Percentiles rank a stretch among this genome's conserved stretches.
Evolutionary conservation across 2,797 vertebrate species (phyloP).

Genomic region (Chromobotia macracanthus): DNA sequence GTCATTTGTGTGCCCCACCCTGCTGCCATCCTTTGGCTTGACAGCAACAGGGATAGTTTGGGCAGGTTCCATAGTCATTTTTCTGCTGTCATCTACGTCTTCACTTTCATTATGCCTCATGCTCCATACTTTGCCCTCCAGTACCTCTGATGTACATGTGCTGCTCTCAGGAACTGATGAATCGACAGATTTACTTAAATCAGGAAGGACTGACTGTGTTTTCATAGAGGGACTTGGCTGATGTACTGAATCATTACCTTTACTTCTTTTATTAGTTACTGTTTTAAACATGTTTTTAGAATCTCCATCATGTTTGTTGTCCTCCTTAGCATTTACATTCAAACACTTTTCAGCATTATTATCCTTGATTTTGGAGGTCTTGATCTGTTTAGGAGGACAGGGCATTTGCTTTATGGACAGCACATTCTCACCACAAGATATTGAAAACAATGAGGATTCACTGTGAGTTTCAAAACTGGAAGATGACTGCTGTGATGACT

Average conservation of each 20-base stretch:
- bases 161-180: conserved; percentile 34
- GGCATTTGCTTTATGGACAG: conserved; percentile 25
- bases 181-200: conserved; percentile 45
- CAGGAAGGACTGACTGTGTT: conserved; percentile 21
- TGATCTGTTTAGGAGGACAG: conserved; percentile 40
- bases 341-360: conserved; percentile 52
- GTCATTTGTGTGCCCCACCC: conserved; percentile 29
- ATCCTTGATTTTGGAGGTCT: conserved; percentile 41
- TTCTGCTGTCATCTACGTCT: conserved; percentile 26
- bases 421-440: conserved; percentile 16
- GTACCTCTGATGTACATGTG: conserved; percentile 13
- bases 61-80: conserved; percentile 30
- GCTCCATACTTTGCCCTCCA: conserved; percentile 16
- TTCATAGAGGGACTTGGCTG: conserved; percentile 40
- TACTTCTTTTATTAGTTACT: conserved; percentile 24
- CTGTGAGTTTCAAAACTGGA: conserved; percentile 33
- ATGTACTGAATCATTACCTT: conserved; percentile 36
- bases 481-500: conserved; percentile 21
- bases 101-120: conserved; percentile 40
- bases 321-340: conserved; percentile 15
- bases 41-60: neutral
- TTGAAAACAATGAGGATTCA: conserved; percentile 14
- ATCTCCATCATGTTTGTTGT: conserved; percentile 29
- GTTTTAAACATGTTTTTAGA: conserved; percentile 13
- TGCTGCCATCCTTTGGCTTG: conserved; percentile 24